Evolutionary conservation across 1,140 invertebrate genomes (phyloP), one percentile per base, ranked within the genome.

Genomic region (Mactra quadrangularis): DNA sequence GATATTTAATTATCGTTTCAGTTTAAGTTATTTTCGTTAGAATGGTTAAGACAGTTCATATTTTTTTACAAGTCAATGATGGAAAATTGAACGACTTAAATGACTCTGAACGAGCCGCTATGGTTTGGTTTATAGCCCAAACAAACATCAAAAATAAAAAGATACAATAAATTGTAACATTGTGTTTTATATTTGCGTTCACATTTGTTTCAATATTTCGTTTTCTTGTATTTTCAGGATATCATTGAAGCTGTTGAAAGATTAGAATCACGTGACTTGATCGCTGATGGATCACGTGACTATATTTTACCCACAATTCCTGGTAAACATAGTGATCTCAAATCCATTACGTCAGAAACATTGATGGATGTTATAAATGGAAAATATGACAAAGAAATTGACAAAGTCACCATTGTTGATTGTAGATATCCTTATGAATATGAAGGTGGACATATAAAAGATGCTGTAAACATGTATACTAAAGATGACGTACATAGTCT

Each of bases 351-450:
- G 11, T 89, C 94, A 7, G 91, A 95, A 7, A 98, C 97, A 0
- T 53, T 92, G 77, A 70, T 86, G 11, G 66, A 88, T 15, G n/a
- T 92, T 45, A 22, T 68, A 25, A 29, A 59, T n/a, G 50, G 86
- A 19, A 52, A 83, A 19, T 90, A 89, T 74, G 47, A 82, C 62
- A 79, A 92, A 64, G 77, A 79, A 11, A 82, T 92, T 45, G 87
- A 86, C 35, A 87, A 87, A 22, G 92, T 79, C 38, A 83, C 82
- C 50, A 90, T 95, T 41, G 91, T 94, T 60, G 94, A 94, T 88
- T 94, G 92, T 88, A 95, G 98, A 1, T 99, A 99, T 92, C 99
- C 99, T 0, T 99, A 99, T 91, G 99, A 99, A 93, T 99, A 94
- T 91, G 95, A 98, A 27, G 98, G 97, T 27, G 99, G 99, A 0